Evolutionary conservation across 2,113 vertebrate species (phyloP).

Genomic region (Lagopus leucura): DNA sequence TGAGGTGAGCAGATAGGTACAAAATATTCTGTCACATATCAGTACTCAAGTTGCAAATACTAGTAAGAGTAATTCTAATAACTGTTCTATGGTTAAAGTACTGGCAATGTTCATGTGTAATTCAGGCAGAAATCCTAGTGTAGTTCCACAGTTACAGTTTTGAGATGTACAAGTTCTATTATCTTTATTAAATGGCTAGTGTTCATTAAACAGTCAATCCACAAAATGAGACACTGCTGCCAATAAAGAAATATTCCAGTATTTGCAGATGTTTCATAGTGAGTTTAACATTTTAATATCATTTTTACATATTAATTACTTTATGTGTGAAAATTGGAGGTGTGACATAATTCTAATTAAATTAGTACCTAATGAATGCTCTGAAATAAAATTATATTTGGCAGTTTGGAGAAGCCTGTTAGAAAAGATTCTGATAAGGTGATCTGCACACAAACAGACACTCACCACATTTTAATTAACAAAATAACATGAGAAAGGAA

Average conservation of each 20-base stretch:
- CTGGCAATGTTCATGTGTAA: background rate
- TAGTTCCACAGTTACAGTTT: background rate
- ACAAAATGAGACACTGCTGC: background rate
- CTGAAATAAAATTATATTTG: background rate
- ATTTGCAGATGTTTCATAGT: background rate
- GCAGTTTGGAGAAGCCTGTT: background rate
- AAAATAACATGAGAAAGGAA: background rate
- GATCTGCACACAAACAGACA: background rate
- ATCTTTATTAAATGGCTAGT: background rate
- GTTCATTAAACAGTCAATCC: background rate
- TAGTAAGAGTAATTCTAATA: background rate
- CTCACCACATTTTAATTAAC: background rate
- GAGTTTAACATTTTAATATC: background rate
- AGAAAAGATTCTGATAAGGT: background rate
- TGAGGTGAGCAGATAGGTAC: background rate
- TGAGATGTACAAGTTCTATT: background rate
- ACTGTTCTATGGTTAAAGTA: background rate
- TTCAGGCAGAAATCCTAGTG: background rate
- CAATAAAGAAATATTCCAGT: background rate
- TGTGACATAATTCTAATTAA: background rate
- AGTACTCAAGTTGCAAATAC: background rate
- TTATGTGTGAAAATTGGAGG: background rate
- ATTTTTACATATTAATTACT: background rate
- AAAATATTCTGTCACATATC: background rate
- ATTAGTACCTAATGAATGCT: background rate